phyloP scores from a whole-genome alignment of 2,113 vertebrate species.

The Glaucomys volans region DNA sequence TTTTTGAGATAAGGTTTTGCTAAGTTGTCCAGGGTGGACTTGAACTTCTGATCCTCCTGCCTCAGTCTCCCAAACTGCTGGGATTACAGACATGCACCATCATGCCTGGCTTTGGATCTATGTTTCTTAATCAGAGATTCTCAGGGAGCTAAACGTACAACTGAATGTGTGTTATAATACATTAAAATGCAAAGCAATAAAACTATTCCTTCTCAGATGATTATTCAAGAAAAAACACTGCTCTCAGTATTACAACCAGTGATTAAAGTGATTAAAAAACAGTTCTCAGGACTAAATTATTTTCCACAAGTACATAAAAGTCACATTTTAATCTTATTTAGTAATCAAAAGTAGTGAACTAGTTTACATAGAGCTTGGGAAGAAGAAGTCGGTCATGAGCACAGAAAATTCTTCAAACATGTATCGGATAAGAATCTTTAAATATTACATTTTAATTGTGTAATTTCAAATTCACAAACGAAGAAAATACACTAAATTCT shows the following conservation, averaged over 20 bases:
- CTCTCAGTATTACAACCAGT: not conserved
- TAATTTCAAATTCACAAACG: conserved; percentile 26
- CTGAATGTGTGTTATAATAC: not conserved
- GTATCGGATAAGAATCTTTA: not conserved
- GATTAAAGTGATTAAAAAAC: not conserved
- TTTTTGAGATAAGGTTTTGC: not conserved
- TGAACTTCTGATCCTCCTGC: not conserved
- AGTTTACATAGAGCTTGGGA: conserved; percentile 3
- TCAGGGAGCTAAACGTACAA: not conserved
- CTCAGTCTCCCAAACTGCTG: not conserved
- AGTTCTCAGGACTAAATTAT: conserved; percentile 31
- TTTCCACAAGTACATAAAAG: not conserved
- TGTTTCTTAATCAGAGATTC: conserved; percentile 26
- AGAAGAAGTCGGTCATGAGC: not conserved
- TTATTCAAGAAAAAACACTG: conserved; percentile 35
- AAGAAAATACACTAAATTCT: not conserved
- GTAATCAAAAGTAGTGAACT: conserved; percentile 29
- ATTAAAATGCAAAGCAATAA: conserved; percentile 26
- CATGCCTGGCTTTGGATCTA: not conserved
- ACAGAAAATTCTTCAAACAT: conserved; percentile 2
- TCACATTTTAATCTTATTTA: conserved; percentile 15
- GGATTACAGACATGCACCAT: not conserved
- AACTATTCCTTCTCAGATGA: not conserved
- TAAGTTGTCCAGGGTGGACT: not conserved
- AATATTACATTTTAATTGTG: conserved; percentile 2